Conservation (phyloP, 2,888 invertebrate genomes). For the Leptinotarsa peninsularis region DNA sequence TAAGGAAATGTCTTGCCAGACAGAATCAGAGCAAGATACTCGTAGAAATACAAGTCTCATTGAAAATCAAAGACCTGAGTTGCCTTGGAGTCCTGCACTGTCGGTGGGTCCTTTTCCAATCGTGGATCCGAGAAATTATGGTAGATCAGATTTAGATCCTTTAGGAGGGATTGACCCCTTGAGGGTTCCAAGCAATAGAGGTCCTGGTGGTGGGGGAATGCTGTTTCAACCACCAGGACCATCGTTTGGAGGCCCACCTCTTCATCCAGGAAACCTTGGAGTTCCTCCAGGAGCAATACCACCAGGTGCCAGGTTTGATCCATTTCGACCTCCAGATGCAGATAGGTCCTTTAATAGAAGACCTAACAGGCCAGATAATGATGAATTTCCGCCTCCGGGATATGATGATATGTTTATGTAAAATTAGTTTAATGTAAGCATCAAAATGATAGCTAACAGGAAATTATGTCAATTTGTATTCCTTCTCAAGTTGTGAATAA, state of each 20-base stretch:
- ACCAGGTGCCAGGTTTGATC: conserved; percentile 88
- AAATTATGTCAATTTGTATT: too few species aligned
- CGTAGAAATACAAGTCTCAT: neutral
- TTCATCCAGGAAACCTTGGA: conserved; percentile 49
- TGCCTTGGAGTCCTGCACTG: conserved; percentile 9
- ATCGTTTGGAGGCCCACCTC: conserved; percentile 47
- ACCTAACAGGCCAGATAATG: conserved; percentile 73
- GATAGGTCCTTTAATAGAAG: conserved; percentile 63
- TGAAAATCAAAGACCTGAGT: conserved; percentile 16
- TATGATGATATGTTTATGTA: conserved; percentile 83
- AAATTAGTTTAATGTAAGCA: conserved; percentile 41
- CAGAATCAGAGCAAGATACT: conserved; percentile 38
- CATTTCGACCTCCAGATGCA: conserved; percentile 77
- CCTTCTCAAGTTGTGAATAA: too few species aligned
- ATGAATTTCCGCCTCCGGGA: conserved; percentile 82
- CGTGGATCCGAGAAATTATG: conserved; percentile 61
- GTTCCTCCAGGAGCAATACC: conserved; percentile 71
- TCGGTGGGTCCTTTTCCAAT: conserved; percentile 1
- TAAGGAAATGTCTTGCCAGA: conserved; percentile 53
- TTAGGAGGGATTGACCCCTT: conserved; percentile 68
- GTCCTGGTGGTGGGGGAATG: conserved; percentile 76
- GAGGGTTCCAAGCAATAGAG: conserved; percentile 49
- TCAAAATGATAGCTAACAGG: too few species aligned
- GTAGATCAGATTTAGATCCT: conserved; percentile 84
- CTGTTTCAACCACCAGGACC: conserved; percentile 75